Evolutionary conservation across 2,888 invertebrate genomes (phyloP), one percentile per base, ranked within the genome.

Genomic region (Bombylius discolor): DNA sequence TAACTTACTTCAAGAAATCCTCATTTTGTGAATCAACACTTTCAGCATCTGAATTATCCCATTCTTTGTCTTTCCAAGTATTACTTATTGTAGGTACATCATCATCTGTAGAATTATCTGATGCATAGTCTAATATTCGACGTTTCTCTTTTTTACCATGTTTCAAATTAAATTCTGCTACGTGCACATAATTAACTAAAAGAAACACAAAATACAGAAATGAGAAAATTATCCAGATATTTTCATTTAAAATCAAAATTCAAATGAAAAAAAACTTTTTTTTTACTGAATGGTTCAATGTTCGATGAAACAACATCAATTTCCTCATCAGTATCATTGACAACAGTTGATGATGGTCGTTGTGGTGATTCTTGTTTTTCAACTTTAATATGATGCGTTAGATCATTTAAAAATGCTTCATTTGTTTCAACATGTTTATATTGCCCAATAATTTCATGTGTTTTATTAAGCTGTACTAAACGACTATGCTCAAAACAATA

Each of bases 21-120:
- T 87, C 87, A 62, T 84, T 80, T 59, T 86, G 83, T 48, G 85
- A 85, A 68, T 87, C 87, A 13, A 85, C 79, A 68, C 86, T 87
- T 68, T 89, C 89, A 64, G 84, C 81, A 68, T 89, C 88, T 12
- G 87, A 87, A 64, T 82, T 82, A 62, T 81, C 81, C 58, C 83
- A 82, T 59, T 82, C 82, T 49, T 78, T 74, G 61, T 82, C 83
- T 59, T 78, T 77, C 74, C 84, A 81, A 0, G 83, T 81, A 58
- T 81, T 81, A 47, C 77, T 79, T 47, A 80, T 73, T n/a, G 78
- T 78, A 1, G 82, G 76, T 1, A 80, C 74, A 64, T 87, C 87
- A 1, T 81, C 78, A 64, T 87, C 87, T 5, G 70, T 86, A 5
- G 71, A 68, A 61, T 85, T 87, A 62, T 88, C 88, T 9, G 85